Evolutionary conservation across 2,888 invertebrate genomes (phyloP), one percentile per base, ranked within the genome.

Genomic region (Melitaea athalia): DNA sequence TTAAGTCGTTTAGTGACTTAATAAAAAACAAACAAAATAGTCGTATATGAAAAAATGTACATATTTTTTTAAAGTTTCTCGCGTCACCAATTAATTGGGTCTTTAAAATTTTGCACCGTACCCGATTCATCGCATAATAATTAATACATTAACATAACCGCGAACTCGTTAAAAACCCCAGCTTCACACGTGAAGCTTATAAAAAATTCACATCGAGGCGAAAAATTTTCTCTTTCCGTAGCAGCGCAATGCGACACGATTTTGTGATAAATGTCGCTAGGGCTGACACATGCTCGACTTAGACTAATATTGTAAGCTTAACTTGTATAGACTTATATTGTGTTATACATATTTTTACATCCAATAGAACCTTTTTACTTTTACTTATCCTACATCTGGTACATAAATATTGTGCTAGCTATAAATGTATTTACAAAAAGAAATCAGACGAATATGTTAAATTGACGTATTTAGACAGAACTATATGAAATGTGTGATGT

Each of bases 171-270:
- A 59, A 68, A 68, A 71, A 63, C 69, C 73, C 45, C 67, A 68
- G 72, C 63, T 68, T 66, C 73, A 75, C 75, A 76, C 74, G 71
- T 73, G 70, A 68, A 71, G 60, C 70, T 72, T 75, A 76, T 75
- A 72, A 75, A 76, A 77, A 77, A 76, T 74, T 75, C 74, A 76
- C 70, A 76, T 75, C 70, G 55, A 64, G 59, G 69, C 70, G 59
- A 55, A 72, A 72, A 73, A 66, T 70, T 63, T 50, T 66, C 65
- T 63, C 53, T 64, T 66, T 59, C 67, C 60, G 60, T 62, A 53
- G 55, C 63, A 64, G 69, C 64, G 68, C 68, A 62, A 57, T 67
- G 69, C 69, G 68, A 67, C 63, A 67, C 61, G 52, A 55, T 63
- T 50, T 67, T 64, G 42, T 70, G 43, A 67, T 63, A 70, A 63